Percentiles rank a stretch among this genome's conserved stretches.
Evolutionary conservation across 2,888 invertebrate species (phyloP).

Genomic region (Diadromus collaris): DNA sequence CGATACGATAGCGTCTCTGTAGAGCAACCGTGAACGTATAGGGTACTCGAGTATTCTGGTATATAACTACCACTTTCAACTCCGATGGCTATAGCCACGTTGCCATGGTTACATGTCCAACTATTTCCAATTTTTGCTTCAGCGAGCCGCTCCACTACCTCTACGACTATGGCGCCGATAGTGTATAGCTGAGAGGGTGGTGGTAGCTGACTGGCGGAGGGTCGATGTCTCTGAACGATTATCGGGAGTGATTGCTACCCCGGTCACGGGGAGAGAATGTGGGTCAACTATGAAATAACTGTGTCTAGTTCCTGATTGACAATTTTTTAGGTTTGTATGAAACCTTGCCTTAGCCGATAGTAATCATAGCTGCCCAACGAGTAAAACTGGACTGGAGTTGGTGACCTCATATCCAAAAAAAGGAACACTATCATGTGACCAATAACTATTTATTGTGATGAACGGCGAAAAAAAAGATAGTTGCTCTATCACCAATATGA

Average conservation of each 20-base stretch:
- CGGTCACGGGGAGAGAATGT: not conserved
- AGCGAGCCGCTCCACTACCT: not conserved
- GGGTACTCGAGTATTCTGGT: constrained; percentile 38
- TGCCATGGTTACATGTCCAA: constrained; percentile 53
- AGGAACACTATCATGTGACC: not conserved
- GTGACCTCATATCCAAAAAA: not conserved
- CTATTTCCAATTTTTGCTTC: constrained; percentile 63
- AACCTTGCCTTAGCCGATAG: not conserved
- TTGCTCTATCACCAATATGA: not conserved
- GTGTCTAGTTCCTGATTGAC: not conserved
- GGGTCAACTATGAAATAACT: constrained; percentile 15
- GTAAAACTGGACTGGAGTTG: not conserved
- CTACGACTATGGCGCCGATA: not conserved
- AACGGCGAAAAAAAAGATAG: not conserved
- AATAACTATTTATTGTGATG: not conserved
- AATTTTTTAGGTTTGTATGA: not conserved
- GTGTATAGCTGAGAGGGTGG: not conserved
- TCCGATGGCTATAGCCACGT: constrained; percentile 43
- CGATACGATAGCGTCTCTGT: constrained; percentile 66
- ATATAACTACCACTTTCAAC: constrained; percentile 42
- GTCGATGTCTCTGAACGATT: constrained; percentile 18
- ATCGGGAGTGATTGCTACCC: constrained; percentile 11
- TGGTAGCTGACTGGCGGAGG: not conserved
- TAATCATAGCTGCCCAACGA: not conserved
- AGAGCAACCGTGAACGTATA: constrained; percentile 56